Conservation (phyloP, 92 coral and sea anemone species). For the Porites evermanni region DNA sequence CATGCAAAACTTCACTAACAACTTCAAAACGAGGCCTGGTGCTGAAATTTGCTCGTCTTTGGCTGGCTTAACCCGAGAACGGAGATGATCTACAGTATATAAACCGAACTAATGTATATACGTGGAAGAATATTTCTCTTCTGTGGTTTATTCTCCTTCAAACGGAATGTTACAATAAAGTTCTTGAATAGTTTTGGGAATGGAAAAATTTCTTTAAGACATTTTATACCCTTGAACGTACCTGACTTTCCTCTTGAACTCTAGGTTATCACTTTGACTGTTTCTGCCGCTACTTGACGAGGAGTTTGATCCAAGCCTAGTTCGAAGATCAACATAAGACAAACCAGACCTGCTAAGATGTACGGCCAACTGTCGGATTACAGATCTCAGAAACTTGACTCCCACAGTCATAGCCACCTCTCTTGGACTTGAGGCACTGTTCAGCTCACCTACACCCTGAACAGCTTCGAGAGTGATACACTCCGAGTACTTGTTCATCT, state of each 20-base stretch:
- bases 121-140: too few relatives aligned
- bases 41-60: too few relatives aligned
- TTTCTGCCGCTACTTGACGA: conserved; percentile 48
- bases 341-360: conserved; percentile 87
- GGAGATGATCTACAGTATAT: too few relatives aligned
- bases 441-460: conserved; percentile 32
- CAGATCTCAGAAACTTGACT: conserved; percentile 81
- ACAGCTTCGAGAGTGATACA: conserved; percentile 62
- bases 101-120: too few relatives aligned
- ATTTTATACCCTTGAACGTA: conserved; percentile 11
- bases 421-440: conserved; percentile 42
- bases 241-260: conserved; percentile 85
- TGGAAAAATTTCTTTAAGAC: background rate
- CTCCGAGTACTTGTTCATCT: conserved; percentile 82
- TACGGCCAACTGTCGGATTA: conserved; percentile 85
- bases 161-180: too few relatives aligned
- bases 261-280: conserved; percentile 66
- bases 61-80: too few relatives aligned
- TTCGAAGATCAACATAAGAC: conserved; percentile 84
- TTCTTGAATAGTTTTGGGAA: too few relatives aligned
- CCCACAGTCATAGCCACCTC: conserved; percentile 78
- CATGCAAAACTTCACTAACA: too few relatives aligned
- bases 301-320: conserved; percentile 70
- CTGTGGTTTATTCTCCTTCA: too few relatives aligned
- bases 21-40: too few relatives aligned